Evolutionary conservation across 2,888 invertebrate genomes (phyloP).

Genomic region (Atethmia centrago): DNA sequence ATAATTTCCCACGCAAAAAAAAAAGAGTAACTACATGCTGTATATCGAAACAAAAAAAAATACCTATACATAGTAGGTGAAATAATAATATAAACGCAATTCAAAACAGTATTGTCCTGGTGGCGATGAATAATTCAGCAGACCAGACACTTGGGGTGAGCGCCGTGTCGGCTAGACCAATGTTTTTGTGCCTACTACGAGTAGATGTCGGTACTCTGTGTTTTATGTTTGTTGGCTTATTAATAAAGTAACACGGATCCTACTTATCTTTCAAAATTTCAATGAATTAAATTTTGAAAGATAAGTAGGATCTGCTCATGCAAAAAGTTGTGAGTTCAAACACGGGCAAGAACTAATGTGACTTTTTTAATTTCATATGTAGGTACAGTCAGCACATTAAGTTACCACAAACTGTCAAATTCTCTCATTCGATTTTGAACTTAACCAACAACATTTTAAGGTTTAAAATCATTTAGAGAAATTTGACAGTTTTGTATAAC

Average conservation of each 20-base stretch:
- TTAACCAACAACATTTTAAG: too few relatives aligned
- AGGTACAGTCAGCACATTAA: too few relatives aligned
- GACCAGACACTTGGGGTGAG: constrained; percentile 58
- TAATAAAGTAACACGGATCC: neutral
- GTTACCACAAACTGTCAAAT: too few relatives aligned
- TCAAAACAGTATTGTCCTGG: constrained; percentile 39
- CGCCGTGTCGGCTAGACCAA: constrained; percentile 62
- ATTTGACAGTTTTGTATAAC: too few relatives aligned
- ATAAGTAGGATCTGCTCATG: neutral
- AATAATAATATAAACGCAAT: constrained; percentile 24
- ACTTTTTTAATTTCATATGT: too few relatives aligned
- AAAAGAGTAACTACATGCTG: neutral
- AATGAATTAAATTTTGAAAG: neutral
- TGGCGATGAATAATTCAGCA: constrained; percentile 62
- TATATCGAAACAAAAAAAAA: neutral
- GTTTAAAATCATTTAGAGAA: too few relatives aligned
- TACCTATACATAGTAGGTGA: neutral
- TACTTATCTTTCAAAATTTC: too few relatives aligned
- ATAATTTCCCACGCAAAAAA: too few relatives aligned
- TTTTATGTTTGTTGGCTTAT: constrained; percentile 4
- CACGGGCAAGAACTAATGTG: too few relatives aligned
- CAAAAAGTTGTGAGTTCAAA: too few relatives aligned
- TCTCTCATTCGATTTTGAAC: too few relatives aligned
- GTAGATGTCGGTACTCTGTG: neutral
- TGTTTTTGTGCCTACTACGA: constrained; percentile 32